A percentile compares a stretch with the other conserved stretches of the same genome.
These are phyloP conservation scores for Enteromius afrohamiltoni DNA, from an alignment of 2,797 vertebrate genomes.

Conservation along the genomic window DNA sequence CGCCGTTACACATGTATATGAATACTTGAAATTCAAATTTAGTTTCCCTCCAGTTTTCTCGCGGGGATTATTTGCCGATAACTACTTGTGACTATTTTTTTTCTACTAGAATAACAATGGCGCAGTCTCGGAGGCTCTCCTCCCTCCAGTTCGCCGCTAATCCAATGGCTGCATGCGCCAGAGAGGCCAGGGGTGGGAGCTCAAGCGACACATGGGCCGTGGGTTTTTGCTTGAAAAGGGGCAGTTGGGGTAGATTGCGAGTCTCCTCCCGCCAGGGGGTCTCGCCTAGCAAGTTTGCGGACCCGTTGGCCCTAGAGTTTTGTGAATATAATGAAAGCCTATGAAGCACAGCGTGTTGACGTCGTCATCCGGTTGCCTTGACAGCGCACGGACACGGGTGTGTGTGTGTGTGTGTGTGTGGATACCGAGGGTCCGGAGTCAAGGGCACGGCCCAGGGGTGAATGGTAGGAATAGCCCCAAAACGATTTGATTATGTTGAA, in stretches of 20 bases:
- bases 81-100: slow-evolving; percentile 61
- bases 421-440: slow-evolving; percentile 55
- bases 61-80: slow-evolving; percentile 46
- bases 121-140: slow-evolving; percentile 78
- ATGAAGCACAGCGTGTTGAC: slow-evolving; percentile 41
- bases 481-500: not conserved
- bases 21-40: not conserved
- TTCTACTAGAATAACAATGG: slow-evolving; percentile 72
- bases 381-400: slow-evolving; percentile 53
- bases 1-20: not conserved
- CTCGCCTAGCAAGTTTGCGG: slow-evolving; percentile 65
- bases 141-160: slow-evolving; percentile 78
- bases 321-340: slow-evolving; percentile 36
- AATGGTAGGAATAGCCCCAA: slow-evolving; percentile 24
- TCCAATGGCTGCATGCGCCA: slow-evolving; percentile 79
- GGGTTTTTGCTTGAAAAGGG: slow-evolving; percentile 43
- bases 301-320: slow-evolving; percentile 56
- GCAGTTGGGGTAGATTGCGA: slow-evolving; percentile 6
- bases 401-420: slow-evolving; percentile 54
- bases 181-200: slow-evolving; percentile 75
- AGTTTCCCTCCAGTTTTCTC: not conserved
- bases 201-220: slow-evolving; percentile 55
- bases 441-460: slow-evolving; percentile 68
- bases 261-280: slow-evolving; percentile 14
- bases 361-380: slow-evolving; percentile 60